Evolutionary conservation across 2,113 vertebrate genomes (phyloP).

Genomic region (Phoxinus phoxinus): DNA sequence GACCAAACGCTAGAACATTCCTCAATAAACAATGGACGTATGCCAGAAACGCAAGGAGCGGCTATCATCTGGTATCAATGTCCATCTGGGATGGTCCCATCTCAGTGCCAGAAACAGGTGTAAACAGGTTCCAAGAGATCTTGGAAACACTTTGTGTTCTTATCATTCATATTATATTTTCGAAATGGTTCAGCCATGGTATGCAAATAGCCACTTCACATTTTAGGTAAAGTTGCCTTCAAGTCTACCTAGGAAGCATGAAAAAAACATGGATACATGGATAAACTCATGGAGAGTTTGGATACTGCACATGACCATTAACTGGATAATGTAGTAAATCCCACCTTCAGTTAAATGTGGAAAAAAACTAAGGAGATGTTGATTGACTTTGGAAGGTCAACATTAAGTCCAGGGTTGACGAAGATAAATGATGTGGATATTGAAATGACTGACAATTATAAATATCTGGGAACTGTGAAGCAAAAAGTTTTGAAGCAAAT

Average conservation of each 20-base stretch:
- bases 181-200: background rate
- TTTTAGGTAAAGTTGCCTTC: background rate
- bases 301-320: background rate
- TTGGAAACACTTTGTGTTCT: background rate
- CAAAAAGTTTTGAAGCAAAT: background rate
- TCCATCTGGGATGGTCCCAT: background rate
- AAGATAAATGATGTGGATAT: background rate
- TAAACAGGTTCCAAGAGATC: background rate
- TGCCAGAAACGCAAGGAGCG: background rate
- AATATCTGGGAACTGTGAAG: background rate
- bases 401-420: background rate
- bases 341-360: too few species aligned
- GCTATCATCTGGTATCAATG: background rate
- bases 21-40: background rate
- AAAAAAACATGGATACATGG: background rate
- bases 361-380: background rate
- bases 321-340: background rate
- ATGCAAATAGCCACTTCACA: background rate
- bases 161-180: background rate
- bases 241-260: background rate
- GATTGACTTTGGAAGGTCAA: background rate
- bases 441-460: background rate
- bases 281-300: background rate
- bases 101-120: background rate
- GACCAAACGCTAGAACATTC: conserved; percentile 17